Evolutionary conservation across 2,113 vertebrate species (phyloP).

Genomic region (Ibidorhyncha struthersii): DNA sequence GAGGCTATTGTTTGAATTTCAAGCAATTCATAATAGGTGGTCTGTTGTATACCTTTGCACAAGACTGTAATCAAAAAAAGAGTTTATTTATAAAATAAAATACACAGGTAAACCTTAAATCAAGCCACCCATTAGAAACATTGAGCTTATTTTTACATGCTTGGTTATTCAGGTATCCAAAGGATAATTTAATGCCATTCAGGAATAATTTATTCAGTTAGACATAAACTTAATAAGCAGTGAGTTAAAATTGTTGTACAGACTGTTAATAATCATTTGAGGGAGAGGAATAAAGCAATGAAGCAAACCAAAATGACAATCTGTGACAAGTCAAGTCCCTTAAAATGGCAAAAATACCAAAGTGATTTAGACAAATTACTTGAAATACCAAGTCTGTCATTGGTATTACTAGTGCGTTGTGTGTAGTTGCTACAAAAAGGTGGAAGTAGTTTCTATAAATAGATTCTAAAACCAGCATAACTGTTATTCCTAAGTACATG

Average conservation of each 20-base stretch:
- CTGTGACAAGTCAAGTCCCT: neutral
- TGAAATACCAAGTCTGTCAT: neutral
- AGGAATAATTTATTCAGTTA: neutral
- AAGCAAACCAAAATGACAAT: neutral
- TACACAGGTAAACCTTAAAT: neutral
- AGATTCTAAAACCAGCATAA: neutral
- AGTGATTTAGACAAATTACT: neutral
- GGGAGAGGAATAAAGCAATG: neutral
- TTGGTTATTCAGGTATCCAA: neutral
- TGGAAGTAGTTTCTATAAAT: neutral
- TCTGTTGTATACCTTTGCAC: neutral
- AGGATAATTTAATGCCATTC: neutral
- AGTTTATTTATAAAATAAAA: neutral
- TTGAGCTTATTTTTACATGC: neutral
- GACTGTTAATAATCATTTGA: neutral
- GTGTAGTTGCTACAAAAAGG: neutral
- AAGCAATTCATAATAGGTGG: neutral
- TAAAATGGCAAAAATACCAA: neutral
- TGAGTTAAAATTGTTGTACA: neutral
- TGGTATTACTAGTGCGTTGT: accelerated
- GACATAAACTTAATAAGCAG: neutral
- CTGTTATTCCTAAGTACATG: neutral
- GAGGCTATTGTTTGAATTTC: neutral
- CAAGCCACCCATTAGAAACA: neutral
- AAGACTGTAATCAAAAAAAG: neutral